A percentile compares a stretch with the other conserved stretches of the same genome.
phyloP scores from a whole-genome alignment of 1,140 invertebrate species.

The Eueides isabella region DNA sequence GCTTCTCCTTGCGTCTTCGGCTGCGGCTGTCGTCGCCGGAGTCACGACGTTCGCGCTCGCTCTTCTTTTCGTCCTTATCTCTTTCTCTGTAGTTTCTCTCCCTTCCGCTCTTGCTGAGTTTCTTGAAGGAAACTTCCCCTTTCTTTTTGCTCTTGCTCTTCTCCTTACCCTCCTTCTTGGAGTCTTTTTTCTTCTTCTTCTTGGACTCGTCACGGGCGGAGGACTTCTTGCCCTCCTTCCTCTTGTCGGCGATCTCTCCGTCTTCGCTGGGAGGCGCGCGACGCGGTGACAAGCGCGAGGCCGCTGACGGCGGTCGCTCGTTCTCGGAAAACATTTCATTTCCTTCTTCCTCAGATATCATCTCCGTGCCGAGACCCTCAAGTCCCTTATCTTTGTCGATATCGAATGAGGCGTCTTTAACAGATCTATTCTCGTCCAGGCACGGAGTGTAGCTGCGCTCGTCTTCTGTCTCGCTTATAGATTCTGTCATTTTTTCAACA shows the following conservation, averaged over 20 bases:
- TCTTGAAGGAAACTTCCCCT: slow-evolving; percentile 87
- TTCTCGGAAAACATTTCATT: slow-evolving; percentile 83
- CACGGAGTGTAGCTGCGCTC: slow-evolving; percentile 87
- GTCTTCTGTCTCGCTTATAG: slow-evolving; percentile 83
- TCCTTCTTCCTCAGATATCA: slow-evolving; percentile 87
- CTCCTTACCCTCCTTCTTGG: slow-evolving; percentile 65
- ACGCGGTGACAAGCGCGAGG: slow-evolving; percentile 62
- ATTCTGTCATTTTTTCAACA: slow-evolving; percentile 83
- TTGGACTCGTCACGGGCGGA: slow-evolving; percentile 53
- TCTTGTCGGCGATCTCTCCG: slow-evolving; percentile 84
- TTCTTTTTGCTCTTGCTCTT: slow-evolving; percentile 71
- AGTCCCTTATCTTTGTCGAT: slow-evolving; percentile 78
- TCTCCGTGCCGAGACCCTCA: slow-evolving; percentile 86
- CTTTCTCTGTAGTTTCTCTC: slow-evolving; percentile 92
- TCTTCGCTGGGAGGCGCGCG: slow-evolving; percentile 74
- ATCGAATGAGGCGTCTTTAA: slow-evolving; percentile 66
- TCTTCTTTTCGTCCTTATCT: slow-evolving; percentile 73
- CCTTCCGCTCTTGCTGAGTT: slow-evolving; percentile 90
- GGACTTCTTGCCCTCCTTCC: slow-evolving; percentile 68
- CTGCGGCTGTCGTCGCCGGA: slow-evolving; percentile 56
- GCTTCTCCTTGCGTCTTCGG: slow-evolving; percentile 85
- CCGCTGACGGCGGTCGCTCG: slow-evolving; percentile 60
- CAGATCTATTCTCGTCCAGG: slow-evolving; percentile 84
- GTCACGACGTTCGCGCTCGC: slow-evolving; percentile 58
- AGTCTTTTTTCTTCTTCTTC: slow-evolving; percentile 76